Evolutionary conservation across 1,140 invertebrate genomes (phyloP).

Genomic region (Pachyrhynchus sulphureomaculatus): DNA sequence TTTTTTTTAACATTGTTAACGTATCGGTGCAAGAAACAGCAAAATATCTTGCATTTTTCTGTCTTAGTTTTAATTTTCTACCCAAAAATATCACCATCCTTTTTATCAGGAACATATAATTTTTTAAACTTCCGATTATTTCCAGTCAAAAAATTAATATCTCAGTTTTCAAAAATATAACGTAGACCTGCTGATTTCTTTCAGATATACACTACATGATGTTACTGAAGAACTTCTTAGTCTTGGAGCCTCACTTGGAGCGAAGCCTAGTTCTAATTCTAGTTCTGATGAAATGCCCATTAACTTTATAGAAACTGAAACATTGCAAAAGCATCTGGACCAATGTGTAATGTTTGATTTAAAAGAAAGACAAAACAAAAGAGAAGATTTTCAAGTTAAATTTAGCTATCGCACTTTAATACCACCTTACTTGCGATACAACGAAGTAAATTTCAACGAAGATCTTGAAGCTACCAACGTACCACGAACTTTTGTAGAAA

Average conservation of each 20-base stretch:
- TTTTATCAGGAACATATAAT: too few relatives aligned
- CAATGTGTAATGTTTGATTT: slow-evolving; percentile 55
- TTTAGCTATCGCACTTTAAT: slow-evolving; percentile 71
- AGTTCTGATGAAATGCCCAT: slow-evolving; percentile 66
- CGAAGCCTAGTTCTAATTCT: too few relatives aligned
- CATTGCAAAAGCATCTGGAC: slow-evolving; percentile 69
- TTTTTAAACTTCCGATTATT: too few relatives aligned
- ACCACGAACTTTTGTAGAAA: too few relatives aligned
- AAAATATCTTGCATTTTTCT: too few relatives aligned
- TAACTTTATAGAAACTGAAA: slow-evolving; percentile 63
- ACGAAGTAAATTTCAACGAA: not conserved
- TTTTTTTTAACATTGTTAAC: too few relatives aligned
- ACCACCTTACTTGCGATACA: not conserved
- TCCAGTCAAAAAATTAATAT: too few relatives aligned
- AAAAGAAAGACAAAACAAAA: slow-evolving; percentile 58
- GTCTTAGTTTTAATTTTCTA: too few relatives aligned
- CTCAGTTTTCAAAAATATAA: too few relatives aligned
- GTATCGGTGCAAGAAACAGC: too few relatives aligned
- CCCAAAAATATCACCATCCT: too few relatives aligned
- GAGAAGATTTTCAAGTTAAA: slow-evolving; percentile 67
- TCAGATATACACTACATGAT: slow-evolving; percentile 60
- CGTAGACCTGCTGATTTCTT: too few relatives aligned
- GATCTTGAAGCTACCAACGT: slow-evolving; percentile 27
- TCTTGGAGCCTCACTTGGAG: slow-evolving; percentile 70
- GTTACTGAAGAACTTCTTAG: slow-evolving; percentile 62